phyloP scores from a whole-genome alignment of 2,113 vertebrate species.

The rat (Rattus norvegicus) region GRCr8 NC_086020.1:10960501-10961000 shows the following conservation, averaged over 20 bases:
- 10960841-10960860: not conserved
- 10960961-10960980: constrained; percentile 55
- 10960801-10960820: not conserved
- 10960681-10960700: not conserved
- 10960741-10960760: not conserved
- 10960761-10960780: not conserved
- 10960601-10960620: not conserved
- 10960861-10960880: not conserved
- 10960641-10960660: not conserved
- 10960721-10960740: constrained; percentile 1
- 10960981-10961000: constrained; percentile 48
- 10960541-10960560: not conserved
- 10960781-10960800: not conserved
- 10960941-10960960: not conserved
- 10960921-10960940: constrained; percentile 38
- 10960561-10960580: not conserved
- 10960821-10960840: not conserved
- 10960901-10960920: not conserved
- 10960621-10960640: not conserved
- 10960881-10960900: constrained; percentile 9
- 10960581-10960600: not conserved
- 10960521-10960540: not conserved
- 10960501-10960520: not conserved
- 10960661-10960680: not conserved
- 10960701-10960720: not conserved